A percentile compares a stretch with the other conserved stretches of the same genome.
These are phyloP conservation scores for Toxotes lorentzi DNA, from an alignment of 2,797 vertebrate genomes.

Conservation along the genomic window DNA sequence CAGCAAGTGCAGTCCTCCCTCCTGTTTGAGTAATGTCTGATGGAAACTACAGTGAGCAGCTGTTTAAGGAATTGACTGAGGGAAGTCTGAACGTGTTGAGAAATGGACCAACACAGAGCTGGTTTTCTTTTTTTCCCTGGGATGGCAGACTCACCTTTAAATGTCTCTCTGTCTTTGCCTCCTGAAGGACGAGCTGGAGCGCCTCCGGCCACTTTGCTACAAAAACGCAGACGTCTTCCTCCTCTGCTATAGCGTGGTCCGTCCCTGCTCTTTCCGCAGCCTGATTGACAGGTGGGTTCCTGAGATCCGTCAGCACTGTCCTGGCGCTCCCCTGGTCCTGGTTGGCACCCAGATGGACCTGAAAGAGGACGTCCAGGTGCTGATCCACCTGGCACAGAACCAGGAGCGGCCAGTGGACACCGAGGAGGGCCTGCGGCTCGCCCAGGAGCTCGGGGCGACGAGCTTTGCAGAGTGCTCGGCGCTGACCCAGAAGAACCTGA, in stretches of 20 bases:
- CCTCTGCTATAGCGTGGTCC: slow-evolving; percentile 93
- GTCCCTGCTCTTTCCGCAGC: slow-evolving; percentile 90
- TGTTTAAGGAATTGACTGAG: background rate
- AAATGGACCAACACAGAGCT: background rate
- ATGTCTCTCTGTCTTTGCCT: slow-evolving; percentile 11
- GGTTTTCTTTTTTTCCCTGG: background rate
- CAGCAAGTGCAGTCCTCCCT: background rate
- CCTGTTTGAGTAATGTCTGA: background rate
- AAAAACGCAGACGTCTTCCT: slow-evolving; percentile 90
- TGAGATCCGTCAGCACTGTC: slow-evolving; percentile 89
- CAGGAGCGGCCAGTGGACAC: slow-evolving; percentile 87
- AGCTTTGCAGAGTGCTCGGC: slow-evolving; percentile 80
- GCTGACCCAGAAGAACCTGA: slow-evolving; percentile 85
- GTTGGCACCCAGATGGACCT: slow-evolving; percentile 93
- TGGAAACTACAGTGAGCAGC: background rate
- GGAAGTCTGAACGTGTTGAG: background rate
- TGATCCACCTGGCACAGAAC: slow-evolving; percentile 89
- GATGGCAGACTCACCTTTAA: background rate
- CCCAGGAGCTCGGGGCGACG: slow-evolving; percentile 87
- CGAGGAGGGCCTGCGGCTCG: slow-evolving; percentile 87
- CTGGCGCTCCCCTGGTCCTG: slow-evolving; percentile 88
- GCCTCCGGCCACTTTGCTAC: slow-evolving; percentile 91
- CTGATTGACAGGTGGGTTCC: slow-evolving; percentile 89
- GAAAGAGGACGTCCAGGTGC: slow-evolving; percentile 91
- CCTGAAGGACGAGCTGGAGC: slow-evolving; percentile 80